phyloP scores from a whole-genome alignment of 2,888 invertebrate genomes.

The Drosophila parthenogenetica region DNA sequence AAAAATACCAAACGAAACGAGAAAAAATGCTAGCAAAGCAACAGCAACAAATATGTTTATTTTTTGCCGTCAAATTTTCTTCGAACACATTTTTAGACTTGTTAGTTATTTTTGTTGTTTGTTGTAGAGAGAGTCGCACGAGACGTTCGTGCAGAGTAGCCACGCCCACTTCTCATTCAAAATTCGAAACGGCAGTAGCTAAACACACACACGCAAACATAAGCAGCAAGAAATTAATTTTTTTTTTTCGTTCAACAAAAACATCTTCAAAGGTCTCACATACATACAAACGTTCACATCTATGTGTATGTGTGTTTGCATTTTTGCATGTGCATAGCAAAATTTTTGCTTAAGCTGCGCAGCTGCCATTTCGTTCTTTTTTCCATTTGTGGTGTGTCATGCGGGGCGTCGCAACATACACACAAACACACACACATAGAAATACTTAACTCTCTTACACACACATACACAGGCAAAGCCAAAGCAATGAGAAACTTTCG shows the following conservation, averaged over 20 bases:
- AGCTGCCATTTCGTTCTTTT: constrained; percentile 40
- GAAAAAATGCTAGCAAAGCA: constrained; percentile 29
- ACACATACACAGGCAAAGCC: constrained; percentile 11
- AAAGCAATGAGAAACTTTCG: constrained; percentile 42
- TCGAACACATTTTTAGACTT: constrained; percentile 22
- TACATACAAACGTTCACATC: constrained; percentile 20
- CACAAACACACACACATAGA: constrained; percentile 1
- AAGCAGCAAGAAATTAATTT: constrained; percentile 21
- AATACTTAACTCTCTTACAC: constrained; percentile 8
- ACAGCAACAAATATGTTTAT: constrained; percentile 8
- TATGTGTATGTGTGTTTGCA: constrained; percentile 3
- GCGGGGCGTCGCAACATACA: constrained; percentile 42
- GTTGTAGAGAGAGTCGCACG: constrained; percentile 23
- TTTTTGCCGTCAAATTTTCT: constrained; percentile 36
- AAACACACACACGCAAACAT: constrained; percentile 4
- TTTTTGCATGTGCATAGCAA: constrained; percentile 34
- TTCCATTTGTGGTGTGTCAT: constrained; percentile 43
- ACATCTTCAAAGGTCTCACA: constrained; percentile 17
- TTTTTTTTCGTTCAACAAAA: constrained; percentile 15
- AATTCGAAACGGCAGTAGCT: constrained; percentile 12
- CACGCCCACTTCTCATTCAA: constrained; percentile 43
- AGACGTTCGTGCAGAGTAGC: constrained; percentile 20
- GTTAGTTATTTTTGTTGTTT: constrained; percentile 31
- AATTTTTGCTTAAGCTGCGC: constrained; percentile 36
- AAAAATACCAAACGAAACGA: too few species aligned